A percentile compares a stretch with the other conserved stretches of the same genome.
phyloP scores from a whole-genome alignment of 2,888 invertebrate species.

The Acanthosepion esculentum region DNA sequence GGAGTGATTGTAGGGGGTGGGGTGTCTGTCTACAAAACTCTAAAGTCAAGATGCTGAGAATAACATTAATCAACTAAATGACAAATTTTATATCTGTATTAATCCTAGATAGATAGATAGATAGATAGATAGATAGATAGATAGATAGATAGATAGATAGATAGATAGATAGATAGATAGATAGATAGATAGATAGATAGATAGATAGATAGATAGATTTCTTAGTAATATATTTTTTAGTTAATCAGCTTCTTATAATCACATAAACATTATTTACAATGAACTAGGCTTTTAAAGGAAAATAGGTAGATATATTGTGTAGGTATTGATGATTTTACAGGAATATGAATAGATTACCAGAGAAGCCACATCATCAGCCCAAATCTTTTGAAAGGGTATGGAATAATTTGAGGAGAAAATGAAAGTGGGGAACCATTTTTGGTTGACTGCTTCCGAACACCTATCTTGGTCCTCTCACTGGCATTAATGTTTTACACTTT shows the following conservation, averaged over 20 bases:
- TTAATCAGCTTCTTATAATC: not conserved
- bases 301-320: not conserved
- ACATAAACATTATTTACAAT: slow-evolving; percentile 7
- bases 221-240: not conserved
- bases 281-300: not conserved
- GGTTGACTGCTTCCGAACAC: not conserved
- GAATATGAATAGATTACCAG: not conserved
- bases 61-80: too few relatives aligned
- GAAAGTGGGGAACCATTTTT: not conserved
- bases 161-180: too few relatives aligned
- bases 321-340: not conserved
- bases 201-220: too few relatives aligned
- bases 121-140: too few relatives aligned
- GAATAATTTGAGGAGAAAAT: not conserved
- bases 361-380: not conserved
- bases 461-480: not conserved
- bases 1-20: too few relatives aligned
- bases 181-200: too few relatives aligned
- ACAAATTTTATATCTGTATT: too few relatives aligned
- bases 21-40: too few relatives aligned
- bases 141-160: too few relatives aligned
- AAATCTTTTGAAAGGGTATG: not conserved
- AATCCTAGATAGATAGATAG: too few relatives aligned
- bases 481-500: not conserved
- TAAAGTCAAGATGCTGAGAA: too few relatives aligned